Evolutionary conservation across 1,140 invertebrate species (phyloP).

Genomic region (Rhagoletis zephyria): DNA sequence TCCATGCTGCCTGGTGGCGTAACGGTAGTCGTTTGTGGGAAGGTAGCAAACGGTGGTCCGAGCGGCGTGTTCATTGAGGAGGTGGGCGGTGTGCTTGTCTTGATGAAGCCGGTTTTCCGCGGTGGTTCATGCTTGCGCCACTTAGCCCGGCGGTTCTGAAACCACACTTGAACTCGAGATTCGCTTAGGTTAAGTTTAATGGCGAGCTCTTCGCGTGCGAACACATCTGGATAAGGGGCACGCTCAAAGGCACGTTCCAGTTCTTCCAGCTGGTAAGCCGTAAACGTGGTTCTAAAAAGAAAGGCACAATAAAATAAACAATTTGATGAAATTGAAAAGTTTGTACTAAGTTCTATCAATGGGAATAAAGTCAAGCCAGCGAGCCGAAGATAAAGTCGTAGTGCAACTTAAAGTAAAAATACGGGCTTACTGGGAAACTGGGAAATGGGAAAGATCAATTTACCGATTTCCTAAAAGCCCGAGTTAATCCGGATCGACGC

Average conservation of each 20-base stretch:
- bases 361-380: no score
- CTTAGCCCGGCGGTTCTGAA: constrained; percentile 94
- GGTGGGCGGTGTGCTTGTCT: constrained; percentile 76
- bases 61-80: constrained; percentile 77
- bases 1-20: constrained; percentile 79
- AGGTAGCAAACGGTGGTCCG: constrained; percentile 79
- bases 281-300: constrained; percentile 91
- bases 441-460: no score
- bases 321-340: no score
- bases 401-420: no score
- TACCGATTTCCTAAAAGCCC: no score
- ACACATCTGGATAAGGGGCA: constrained; percentile 96
- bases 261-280: constrained; percentile 94
- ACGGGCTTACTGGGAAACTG: no score
- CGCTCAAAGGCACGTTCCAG: constrained; percentile 93
- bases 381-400: no score
- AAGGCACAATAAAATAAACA: background rate
- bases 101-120: constrained; percentile 88
- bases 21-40: constrained; percentile 76
- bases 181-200: constrained; percentile 91
- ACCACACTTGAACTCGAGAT: constrained; percentile 89
- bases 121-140: constrained; percentile 98
- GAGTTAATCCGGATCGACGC: no score
- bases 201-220: constrained; percentile 93
- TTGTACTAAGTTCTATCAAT: no score